Evolutionary conservation across 2,113 vertebrate species (phyloP).

Genomic region (Leptobrachium leishanense): DNA sequence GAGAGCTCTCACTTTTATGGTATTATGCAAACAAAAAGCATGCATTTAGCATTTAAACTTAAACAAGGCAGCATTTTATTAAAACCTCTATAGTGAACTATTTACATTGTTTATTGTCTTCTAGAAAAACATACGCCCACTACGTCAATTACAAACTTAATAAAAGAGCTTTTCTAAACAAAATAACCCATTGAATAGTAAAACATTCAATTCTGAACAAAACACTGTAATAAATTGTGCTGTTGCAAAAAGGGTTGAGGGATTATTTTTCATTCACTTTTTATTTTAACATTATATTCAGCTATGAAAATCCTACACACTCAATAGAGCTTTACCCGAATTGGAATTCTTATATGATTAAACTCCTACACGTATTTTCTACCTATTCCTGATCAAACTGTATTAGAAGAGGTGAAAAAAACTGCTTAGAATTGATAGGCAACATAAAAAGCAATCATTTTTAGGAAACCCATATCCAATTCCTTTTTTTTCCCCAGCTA

Average conservation of each 20-base stretch:
- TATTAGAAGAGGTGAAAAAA: not conserved
- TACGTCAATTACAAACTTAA: too few species aligned
- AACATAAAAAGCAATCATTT: not conserved
- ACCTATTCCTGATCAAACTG: not conserved
- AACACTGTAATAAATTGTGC: constrained; percentile 17
- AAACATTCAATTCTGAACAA: not conserved
- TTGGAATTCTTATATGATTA: constrained; percentile 11
- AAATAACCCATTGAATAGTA: too few species aligned
- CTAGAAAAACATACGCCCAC: too few species aligned
- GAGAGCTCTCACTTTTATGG: too few species aligned
- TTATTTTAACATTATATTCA: constrained; percentile 9
- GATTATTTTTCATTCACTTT: constrained; percentile 14
- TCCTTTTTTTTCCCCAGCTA: not conserved
- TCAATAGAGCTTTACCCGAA: not conserved
- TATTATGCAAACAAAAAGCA: too few species aligned
- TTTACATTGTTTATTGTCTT: too few species aligned
- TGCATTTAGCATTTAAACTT: too few species aligned
- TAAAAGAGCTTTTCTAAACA: too few species aligned
- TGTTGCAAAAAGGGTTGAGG: constrained; percentile 3
- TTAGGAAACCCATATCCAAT: not conserved
- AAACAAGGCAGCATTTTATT: too few species aligned
- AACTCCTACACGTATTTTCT: not conserved
- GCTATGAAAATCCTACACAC: constrained; percentile 1
- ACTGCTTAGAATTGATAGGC: not conserved
- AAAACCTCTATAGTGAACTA: too few species aligned